These are phyloP conservation scores for Hippocampus mohnikei DNA, from an alignment of 2,113 vertebrate genomes.

Conservation along the genomic window DNA sequence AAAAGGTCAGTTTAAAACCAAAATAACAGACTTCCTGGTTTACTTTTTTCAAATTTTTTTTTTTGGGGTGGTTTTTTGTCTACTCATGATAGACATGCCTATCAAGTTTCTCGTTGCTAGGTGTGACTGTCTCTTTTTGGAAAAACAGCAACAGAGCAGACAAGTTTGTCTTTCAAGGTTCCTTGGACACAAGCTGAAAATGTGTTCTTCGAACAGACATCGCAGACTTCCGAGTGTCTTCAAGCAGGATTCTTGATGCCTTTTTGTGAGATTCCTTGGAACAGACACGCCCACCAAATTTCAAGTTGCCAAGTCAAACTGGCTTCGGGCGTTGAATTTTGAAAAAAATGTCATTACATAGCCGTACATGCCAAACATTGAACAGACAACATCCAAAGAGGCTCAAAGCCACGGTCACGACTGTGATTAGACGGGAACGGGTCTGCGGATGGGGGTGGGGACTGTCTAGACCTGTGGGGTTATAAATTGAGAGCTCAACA, in stretches of 20 bases:
- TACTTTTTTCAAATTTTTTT: background rate
- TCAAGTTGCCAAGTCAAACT: background rate
- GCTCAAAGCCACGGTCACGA: constrained; percentile 19
- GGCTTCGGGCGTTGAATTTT: background rate
- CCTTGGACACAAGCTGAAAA: background rate
- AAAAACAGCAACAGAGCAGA: background rate
- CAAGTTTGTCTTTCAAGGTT: background rate
- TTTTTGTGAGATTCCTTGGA: background rate
- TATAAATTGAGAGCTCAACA: constrained; percentile 23
- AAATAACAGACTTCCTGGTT: no score
- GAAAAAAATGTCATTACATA: background rate
- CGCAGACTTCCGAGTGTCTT: background rate
- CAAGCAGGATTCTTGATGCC: background rate
- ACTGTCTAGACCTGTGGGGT: constrained; percentile 32
- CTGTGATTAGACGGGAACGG: constrained; percentile 1
- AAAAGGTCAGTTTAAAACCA: no score
- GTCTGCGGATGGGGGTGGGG: background rate
- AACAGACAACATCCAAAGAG: background rate
- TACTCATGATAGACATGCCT: background rate
- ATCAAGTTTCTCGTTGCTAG: background rate
- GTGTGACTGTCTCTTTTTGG: background rate
- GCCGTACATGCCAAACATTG: background rate
- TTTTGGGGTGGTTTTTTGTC: background rate
- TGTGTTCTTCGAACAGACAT: background rate
- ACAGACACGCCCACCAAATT: background rate